Percentiles rank a stretch among this genome's conserved stretches.
These are phyloP conservation scores for Drosophila pseudoobscura DNA, from an alignment of 1,140 invertebrate species.

Conservation along the genomic window DNA sequence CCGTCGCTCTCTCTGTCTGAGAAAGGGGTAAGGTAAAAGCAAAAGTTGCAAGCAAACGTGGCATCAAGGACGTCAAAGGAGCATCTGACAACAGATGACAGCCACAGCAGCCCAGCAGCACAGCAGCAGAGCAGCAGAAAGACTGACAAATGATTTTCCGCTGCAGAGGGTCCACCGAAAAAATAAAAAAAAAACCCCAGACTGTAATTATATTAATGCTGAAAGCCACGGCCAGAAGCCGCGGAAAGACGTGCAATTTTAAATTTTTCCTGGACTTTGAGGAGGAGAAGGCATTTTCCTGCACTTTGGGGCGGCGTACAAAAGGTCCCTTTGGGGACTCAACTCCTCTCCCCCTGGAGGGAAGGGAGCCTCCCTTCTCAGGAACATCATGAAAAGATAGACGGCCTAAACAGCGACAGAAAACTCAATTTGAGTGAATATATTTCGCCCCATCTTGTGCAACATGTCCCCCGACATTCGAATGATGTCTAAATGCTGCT, in stretches of 20 bases:
- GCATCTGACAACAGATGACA: slow-evolving; percentile 24
- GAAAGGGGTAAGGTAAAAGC: slow-evolving; percentile 30
- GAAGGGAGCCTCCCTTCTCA: not conserved
- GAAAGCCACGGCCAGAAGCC: not conserved
- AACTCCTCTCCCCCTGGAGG: too few relatives aligned
- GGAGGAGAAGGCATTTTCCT: slow-evolving; percentile 24
- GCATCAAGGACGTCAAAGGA: slow-evolving; percentile 24
- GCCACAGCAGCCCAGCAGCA: slow-evolving; percentile 23
- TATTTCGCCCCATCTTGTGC: not conserved
- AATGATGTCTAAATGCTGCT: slow-evolving; percentile 29
- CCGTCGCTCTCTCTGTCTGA: slow-evolving; percentile 19
- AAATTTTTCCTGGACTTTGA: slow-evolving; percentile 40
- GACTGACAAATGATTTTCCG: slow-evolving; percentile 52
- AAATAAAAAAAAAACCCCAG: not conserved
- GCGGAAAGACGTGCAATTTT: slow-evolving; percentile 28
- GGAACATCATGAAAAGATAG: too few relatives aligned
- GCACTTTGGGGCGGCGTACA: slow-evolving; percentile 15
- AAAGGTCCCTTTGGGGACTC: not conserved
- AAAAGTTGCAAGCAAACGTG: slow-evolving; percentile 19
- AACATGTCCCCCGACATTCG: not conserved
- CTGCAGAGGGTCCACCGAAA: slow-evolving; percentile 13
- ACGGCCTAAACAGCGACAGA: too few relatives aligned
- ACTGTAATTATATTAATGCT: slow-evolving; percentile 40
- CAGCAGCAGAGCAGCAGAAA: slow-evolving; percentile 2
- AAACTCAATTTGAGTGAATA: too few relatives aligned